Evolutionary conservation across 2,113 vertebrate species (phyloP), one percentile per base, ranked within the genome.

Genomic region (Pseudolaguvia tuberculata): DNA sequence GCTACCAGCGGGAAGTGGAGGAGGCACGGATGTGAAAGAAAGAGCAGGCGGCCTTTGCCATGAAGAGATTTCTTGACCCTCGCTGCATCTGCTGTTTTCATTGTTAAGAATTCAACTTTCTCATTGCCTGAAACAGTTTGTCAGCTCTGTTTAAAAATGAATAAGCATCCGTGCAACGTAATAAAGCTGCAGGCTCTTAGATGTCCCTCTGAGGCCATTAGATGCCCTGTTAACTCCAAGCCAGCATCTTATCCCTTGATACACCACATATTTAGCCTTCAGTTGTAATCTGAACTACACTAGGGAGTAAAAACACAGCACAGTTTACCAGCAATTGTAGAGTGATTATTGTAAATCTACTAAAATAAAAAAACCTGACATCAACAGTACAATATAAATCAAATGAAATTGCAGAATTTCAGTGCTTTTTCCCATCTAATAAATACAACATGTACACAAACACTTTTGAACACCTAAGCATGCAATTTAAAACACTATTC

Each of bases 1-100:
- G 90, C 86, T 78, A 78, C 83, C 80, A 80, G 72, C 58, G 78
- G 78, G 84, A 88, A 80, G 81, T 79, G 72, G 72, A 39, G 76
- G 79, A 76, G 74, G 80, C 80, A 77, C 78, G 80, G 78, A 63
- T 78, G 75, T 85, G 72, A 81, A 75, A 55, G 75, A 27, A 67
- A 72, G 66, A 72, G 77, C 56, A 72, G 63, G 67, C 47, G 51
- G 31, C 66, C 73, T 59, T 51, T 15, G 67, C 53, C 65, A 70
- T 52, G 76, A 75, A 75, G 63, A 63, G 57, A 72, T 70, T 76
- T 67, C 62, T 69, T 75, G 75, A 79, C 75, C 80, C 39, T 42
- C 39, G 52, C 52, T 67, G 66, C 81, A 80, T 79, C 81, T 78
- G 75, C 51, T 68, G 71, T 35, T 74, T 78, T 59, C 14, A 51